Evolutionary conservation across 2,113 vertebrate species (phyloP), one percentile per base, ranked within the genome.

Genomic region (Tachysurus vachellii): DNA sequence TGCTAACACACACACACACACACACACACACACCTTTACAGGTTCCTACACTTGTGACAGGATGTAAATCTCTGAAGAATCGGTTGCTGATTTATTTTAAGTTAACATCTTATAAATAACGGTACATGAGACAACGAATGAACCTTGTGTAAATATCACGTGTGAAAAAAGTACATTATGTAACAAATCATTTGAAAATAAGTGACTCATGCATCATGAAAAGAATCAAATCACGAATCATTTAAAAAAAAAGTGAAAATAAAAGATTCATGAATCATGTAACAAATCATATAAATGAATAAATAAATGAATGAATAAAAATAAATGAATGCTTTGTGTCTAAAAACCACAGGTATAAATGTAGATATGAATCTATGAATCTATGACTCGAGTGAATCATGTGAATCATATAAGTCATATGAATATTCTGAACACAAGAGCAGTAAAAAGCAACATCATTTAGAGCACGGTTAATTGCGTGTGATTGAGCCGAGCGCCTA

Each of bases 381-480:
- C 31, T 1, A 21, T 44, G 19, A 44, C 1, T 50, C 47, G 8
- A 50, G 26, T 77, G 75, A 75, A 75, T 26, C 31, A 3, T 21
- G 28, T 44, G 19, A 44, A 44, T 75, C 42, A 36, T 73, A 36
- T 73, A 36, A 73, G 44, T 76, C 75, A 0, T 8, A 9, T 57
- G 28, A 57, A 80, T 19, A 13, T 54, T 57, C 50, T 5, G 2
- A 17, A 54, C 53, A 64, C 56, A 5, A 57, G 56, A 47, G 42
- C 73, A 84, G 54, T 57, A 66, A 86, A 75, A 79, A 19, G 85
- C 36, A 36, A 31, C 66, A 19, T 83, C 61, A 53, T 85, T 85
- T 83, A 47, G n/a, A 42, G 68, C 50, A 75, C 80, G 61, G 82
- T 80, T 90, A 83, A 87, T 77, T 87, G 85, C 80, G 75, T 53